These are phyloP conservation scores for Oriolus oriolus DNA, from an alignment of 2,113 vertebrate species.

Conservation along the genomic window DNA sequence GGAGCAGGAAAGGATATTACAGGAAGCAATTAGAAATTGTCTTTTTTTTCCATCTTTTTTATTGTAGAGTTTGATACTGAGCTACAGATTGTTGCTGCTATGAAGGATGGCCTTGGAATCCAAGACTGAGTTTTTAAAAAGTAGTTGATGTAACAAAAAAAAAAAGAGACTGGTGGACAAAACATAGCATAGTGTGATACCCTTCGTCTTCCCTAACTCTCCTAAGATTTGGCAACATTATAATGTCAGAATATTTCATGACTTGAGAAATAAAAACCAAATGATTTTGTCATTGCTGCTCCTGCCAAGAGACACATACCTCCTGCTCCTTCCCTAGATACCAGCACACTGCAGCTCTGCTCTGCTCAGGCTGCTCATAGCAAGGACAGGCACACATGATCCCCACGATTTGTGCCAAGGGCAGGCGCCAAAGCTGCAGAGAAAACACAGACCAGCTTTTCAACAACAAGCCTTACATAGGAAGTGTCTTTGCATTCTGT, in stretches of 20 bases:
- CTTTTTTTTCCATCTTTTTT: neutral
- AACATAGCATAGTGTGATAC: neutral
- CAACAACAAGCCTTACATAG: neutral
- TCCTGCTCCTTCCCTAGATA: neutral
- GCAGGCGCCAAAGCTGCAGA: neutral
- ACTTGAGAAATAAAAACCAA: neutral
- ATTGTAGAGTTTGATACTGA: neutral
- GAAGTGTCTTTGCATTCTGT: neutral
- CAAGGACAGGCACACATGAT: neutral
- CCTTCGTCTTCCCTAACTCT: neutral
- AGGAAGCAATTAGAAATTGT: neutral
- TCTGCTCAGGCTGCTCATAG: neutral
- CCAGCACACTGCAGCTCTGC: neutral
- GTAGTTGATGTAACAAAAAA: neutral
- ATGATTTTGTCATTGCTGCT: neutral
- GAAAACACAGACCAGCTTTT: neutral
- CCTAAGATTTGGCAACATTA: neutral
- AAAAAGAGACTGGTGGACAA: neutral
- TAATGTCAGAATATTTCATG: neutral
- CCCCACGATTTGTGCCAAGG: rapidly evolving
- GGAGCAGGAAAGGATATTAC: neutral
- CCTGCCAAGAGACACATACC: neutral
- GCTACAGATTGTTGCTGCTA: neutral
- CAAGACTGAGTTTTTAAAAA: neutral
- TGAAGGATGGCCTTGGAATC: neutral